Conservation (phyloP, 2,888 invertebrate genomes). For the Andrena haemorrhoa region DNA sequence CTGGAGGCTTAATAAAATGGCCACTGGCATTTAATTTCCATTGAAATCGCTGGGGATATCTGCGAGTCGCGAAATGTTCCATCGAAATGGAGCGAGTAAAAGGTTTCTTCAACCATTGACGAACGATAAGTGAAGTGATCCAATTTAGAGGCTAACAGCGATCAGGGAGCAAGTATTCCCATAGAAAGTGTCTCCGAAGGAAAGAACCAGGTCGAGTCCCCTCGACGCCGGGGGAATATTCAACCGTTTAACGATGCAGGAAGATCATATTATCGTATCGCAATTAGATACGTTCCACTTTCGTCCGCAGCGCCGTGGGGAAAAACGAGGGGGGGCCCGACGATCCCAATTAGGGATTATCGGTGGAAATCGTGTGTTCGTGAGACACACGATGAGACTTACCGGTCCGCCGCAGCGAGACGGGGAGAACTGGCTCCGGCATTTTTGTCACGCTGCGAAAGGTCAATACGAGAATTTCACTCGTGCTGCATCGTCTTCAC, state of each 20-base stretch:
- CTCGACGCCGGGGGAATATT: conserved; percentile 40
- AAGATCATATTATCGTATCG: conserved; percentile 61
- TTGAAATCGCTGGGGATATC: too few relatives aligned
- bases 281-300: conserved; percentile 68
- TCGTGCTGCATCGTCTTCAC: conserved; percentile 79
- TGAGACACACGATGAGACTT: conserved; percentile 65
- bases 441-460: conserved; percentile 80
- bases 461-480: conserved; percentile 84
- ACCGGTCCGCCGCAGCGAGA: conserved; percentile 34
- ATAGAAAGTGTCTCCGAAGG: background rate
- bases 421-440: conserved; percentile 76
- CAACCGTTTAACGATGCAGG: conserved; percentile 50
- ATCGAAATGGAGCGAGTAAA: too few relatives aligned
- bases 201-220: conserved; percentile 35
- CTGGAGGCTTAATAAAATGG: too few relatives aligned
- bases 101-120: too few relatives aligned
- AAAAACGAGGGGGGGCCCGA: conserved; percentile 30
- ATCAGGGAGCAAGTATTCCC: background rate
- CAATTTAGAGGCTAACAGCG: background rate
- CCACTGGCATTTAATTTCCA: too few relatives aligned
- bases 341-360: conserved; percentile 71
- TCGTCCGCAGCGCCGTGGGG: conserved; percentile 4
- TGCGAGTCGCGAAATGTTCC: too few relatives aligned
- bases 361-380: conserved; percentile 73
- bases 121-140: too few relatives aligned